phyloP scores from a whole-genome alignment of 2,113 vertebrate species.

The Pelodiscus sinensis region DNA sequence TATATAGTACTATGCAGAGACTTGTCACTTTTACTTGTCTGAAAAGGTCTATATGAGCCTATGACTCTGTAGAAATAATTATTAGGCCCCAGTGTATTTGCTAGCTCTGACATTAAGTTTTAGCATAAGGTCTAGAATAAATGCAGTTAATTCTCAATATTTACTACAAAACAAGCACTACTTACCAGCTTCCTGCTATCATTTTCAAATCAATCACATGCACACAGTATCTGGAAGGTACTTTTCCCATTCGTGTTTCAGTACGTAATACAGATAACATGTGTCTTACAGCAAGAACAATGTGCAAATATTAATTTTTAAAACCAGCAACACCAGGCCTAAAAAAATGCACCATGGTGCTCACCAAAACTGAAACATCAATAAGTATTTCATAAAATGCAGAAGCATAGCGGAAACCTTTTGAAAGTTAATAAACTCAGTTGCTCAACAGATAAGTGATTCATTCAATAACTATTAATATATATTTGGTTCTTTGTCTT shows the following conservation, averaged over 20 bases:
- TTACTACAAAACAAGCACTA: neutral
- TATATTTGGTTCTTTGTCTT: neutral
- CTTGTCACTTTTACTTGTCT: neutral
- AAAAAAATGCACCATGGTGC: neutral
- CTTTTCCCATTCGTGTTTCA: neutral
- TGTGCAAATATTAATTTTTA: neutral
- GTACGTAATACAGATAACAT: neutral
- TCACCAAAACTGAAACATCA: neutral
- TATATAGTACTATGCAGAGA: neutral
- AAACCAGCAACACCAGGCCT: neutral
- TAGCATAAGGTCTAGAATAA: neutral
- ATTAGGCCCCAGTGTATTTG: neutral
- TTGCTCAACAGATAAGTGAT: constrained; percentile 10
- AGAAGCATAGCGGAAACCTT: neutral
- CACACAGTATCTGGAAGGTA: neutral
- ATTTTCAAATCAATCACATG: neutral
- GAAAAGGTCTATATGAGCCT: neutral
- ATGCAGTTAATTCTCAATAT: neutral
- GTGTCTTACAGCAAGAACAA: neutral
- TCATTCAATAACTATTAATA: neutral
- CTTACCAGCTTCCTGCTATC: neutral
- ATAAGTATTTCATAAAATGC: constrained; percentile 3
- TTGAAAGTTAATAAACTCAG: neutral
- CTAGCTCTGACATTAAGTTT: neutral
- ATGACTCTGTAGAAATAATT: neutral